These are phyloP conservation scores for Hedya salicella DNA, from an alignment of 2,888 invertebrate genomes.

Conservation along the genomic window DNA sequence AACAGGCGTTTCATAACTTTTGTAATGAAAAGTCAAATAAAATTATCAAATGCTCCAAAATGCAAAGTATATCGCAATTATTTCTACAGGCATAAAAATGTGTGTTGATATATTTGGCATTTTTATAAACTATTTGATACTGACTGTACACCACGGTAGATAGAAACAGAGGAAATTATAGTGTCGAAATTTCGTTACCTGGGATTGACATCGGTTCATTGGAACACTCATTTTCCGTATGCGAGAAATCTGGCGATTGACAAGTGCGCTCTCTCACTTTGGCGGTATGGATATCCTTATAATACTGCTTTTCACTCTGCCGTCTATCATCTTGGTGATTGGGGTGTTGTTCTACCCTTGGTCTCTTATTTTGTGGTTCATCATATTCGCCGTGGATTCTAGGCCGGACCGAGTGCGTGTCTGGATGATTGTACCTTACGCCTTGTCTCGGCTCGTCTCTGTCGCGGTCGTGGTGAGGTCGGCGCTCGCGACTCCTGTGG, in stretches of 20 bases:
- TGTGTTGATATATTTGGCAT: too few relatives aligned
- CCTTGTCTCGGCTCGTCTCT: slow-evolving; percentile 51
- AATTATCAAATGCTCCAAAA: too few relatives aligned
- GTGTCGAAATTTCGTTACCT: neutral
- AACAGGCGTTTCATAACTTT: too few relatives aligned
- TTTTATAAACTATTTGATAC: too few relatives aligned
- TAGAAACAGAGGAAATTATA: too few relatives aligned
- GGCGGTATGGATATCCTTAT: slow-evolving; percentile 44
- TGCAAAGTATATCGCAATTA: too few relatives aligned
- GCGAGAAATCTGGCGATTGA: slow-evolving; percentile 69
- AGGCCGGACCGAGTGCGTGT: slow-evolving; percentile 56
- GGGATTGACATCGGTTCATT: slow-evolving; percentile 20
- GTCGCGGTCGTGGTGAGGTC: slow-evolving; percentile 50
- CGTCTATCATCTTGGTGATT: slow-evolving; percentile 48
- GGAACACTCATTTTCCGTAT: slow-evolving; percentile 42
- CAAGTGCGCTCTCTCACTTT: slow-evolving; percentile 52
- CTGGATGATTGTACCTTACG: slow-evolving; percentile 49
- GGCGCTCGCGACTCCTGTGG: slow-evolving; percentile 53
- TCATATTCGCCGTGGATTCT: slow-evolving; percentile 58
- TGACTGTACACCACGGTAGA: too few relatives aligned
- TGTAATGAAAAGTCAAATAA: too few relatives aligned
- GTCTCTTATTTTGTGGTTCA: slow-evolving; percentile 62
- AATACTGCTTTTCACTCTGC: slow-evolving; percentile 46
- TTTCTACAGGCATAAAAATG: too few relatives aligned
- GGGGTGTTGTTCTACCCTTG: slow-evolving; percentile 53